These are phyloP conservation scores for Patiria pectinifera DNA, from an alignment of 53 echinoderm and acorn worm genomes.

Conservation along the genomic window DNA sequence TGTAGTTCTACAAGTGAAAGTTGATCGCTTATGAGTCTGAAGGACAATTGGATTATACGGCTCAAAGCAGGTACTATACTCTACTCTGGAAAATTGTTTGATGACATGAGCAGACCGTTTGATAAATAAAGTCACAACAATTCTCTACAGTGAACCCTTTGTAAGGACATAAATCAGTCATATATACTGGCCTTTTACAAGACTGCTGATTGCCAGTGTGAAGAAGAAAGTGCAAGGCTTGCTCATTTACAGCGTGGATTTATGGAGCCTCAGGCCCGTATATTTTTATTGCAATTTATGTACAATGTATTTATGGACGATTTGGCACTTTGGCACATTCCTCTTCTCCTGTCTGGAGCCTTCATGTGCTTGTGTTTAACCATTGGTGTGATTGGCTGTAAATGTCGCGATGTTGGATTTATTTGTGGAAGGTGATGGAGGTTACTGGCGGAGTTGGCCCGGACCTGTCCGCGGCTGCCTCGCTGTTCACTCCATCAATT, in stretches of 20 bases:
- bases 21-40: background rate
- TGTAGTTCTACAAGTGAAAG: background rate
- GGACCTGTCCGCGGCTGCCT: background rate
- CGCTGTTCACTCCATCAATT: background rate
- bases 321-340: constrained; percentile 40
- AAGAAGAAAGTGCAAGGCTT: constrained; percentile 27
- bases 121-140: constrained; percentile 15
- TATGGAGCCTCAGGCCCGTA: background rate
- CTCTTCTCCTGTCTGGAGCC: background rate
- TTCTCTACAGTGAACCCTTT: constrained; percentile 10
- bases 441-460: background rate
- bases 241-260: constrained; percentile 21
- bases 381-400: constrained; percentile 7
- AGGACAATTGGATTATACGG: background rate
- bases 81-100: constrained; percentile 9
- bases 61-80: background rate
- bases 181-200: constrained; percentile 12
- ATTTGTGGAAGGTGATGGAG: background rate
- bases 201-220: background rate
- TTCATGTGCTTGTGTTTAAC: background rate
- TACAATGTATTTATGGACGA: constrained; percentile 50
- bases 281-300: constrained; percentile 54
- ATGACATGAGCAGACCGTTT: constrained; percentile 43
- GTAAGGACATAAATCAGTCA: constrained; percentile 39
- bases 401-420: constrained; percentile 38